Evolutionary conservation across 2,888 invertebrate genomes (phyloP), one percentile per base, ranked within the genome.

Genomic region (Scaptomyza tumidula): DNA sequence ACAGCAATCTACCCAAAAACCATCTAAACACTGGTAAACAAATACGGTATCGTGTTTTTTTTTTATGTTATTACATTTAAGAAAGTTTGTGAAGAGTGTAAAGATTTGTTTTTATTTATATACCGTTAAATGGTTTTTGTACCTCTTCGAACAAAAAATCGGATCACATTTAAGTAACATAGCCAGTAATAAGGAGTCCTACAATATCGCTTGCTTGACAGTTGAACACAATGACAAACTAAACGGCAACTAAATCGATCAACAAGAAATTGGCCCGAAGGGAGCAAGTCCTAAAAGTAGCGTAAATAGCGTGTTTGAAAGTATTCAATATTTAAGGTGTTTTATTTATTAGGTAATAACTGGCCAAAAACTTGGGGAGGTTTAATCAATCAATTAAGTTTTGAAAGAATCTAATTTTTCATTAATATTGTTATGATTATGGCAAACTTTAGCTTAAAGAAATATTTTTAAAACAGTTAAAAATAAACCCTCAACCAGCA

Each of bases 1-100:
- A 13, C 39, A 53, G 9, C 41, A 53, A 53, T 13, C 41, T 52
- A 14, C n/a, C n/a, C 24, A 24, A 29, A 14, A 24, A 10, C n/a
- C 33, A 33, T n/a, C 16, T 14, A 5, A 27, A 13, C 58, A 58
- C 58, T 58, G 58, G 6, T 13, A 11, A 1, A 48, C 6, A 58
- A 57, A 39, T 29, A n/a, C 19, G 10, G 13, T 13, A n/a, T 37
- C n/a, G n/a, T 6, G n/a, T 37, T n/a, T 37, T 37, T 37, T 7
- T n/a, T n/a, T 14, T 37, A 6, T 24, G 24, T 24, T 24, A 24
- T 24, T 24, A 3, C 3, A 24, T 24, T 24, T 24, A 24, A 24
- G 24, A 24, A 6, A n/a, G 6, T 13, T 35, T 13, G 7, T 29
- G 1, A 29, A 29, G 29, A 35, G 35, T 35, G 4, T 13, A 35